These are phyloP conservation scores for Probaryconus sp. DNA, from an alignment of 1,140 invertebrate species.

Conservation along the genomic window DNA sequence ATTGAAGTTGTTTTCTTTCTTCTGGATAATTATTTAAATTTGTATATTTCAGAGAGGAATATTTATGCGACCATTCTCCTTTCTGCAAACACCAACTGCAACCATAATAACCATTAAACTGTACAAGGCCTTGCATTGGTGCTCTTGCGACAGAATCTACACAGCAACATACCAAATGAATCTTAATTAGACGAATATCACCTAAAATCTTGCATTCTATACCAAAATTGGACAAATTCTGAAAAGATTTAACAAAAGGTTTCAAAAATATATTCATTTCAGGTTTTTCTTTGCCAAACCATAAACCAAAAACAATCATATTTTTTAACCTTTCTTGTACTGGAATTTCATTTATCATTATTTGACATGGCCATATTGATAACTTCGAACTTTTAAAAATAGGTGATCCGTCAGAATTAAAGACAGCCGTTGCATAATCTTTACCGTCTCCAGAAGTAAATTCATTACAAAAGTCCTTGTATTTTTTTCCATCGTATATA, in stretches of 20 bases:
- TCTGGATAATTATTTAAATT: not conserved
- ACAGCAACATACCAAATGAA: constrained; percentile 2
- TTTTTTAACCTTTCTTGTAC: not conserved
- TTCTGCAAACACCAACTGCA: constrained; percentile 19
- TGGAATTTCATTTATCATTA: constrained; percentile 22
- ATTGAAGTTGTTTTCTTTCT: not conserved
- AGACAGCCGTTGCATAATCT: constrained; percentile 8
- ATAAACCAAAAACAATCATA: constrained; percentile 4
- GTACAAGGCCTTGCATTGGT: constrained; percentile 7
- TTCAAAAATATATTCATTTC: constrained; percentile 11
- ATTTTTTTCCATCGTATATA: constrained; percentile 23
- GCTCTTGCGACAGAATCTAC: constrained; percentile 18
- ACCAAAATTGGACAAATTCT: constrained; percentile 5
- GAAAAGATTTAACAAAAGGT: constrained; percentile 9
- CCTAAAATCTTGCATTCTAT: not conserved
- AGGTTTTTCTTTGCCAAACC: constrained; percentile 22
- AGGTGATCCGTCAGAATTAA: constrained; percentile 38
- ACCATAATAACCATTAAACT: constrained; percentile 22
- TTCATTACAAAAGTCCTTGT: constrained; percentile 13
- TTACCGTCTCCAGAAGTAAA: constrained; percentile 1
- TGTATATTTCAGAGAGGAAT: constrained; percentile 10
- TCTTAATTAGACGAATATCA: not conserved
- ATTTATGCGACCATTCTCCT: constrained; percentile 1
- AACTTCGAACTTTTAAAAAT: constrained; percentile 36
- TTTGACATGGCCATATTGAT: constrained; percentile 30